Conservation (phyloP, 2,797 vertebrate genomes). For the Oreortyx pictus region DNA sequence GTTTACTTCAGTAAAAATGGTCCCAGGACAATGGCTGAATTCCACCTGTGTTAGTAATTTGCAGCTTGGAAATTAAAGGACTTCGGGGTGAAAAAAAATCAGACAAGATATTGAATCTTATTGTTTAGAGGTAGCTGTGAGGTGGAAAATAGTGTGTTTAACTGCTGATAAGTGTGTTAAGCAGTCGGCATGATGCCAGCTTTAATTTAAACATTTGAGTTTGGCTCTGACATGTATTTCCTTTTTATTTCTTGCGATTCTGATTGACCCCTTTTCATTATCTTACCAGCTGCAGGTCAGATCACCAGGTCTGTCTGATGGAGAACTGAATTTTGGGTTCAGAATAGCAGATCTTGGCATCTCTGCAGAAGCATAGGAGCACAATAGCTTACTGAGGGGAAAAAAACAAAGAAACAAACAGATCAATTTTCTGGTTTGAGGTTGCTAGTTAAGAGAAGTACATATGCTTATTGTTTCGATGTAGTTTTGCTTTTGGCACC, state of each 20-base stretch:
- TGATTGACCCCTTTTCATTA: background rate
- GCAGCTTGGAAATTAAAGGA: background rate
- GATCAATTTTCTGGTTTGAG: background rate
- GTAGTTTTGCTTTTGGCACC: background rate
- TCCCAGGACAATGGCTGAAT: background rate
- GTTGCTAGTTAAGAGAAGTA: background rate
- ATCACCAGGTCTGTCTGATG: background rate
- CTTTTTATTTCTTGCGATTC: background rate
- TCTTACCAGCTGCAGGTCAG: background rate
- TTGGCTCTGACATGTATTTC: background rate
- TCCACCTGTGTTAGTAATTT: background rate
- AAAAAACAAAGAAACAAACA: no score
- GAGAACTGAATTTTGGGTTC: background rate
- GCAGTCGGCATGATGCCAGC: background rate
- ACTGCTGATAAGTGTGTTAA: background rate
- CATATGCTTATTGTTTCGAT: background rate
- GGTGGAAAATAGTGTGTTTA: background rate
- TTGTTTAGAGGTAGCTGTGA: background rate
- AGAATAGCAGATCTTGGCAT: background rate
- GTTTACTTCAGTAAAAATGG: background rate
- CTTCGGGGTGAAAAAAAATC: rapidly evolving
- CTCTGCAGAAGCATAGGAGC: background rate
- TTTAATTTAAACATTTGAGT: background rate
- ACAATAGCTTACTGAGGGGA: background rate
- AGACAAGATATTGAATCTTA: background rate